Evolutionary conservation across 2,113 vertebrate species (phyloP).

Genomic region (Pogonocichla stellata): DNA sequence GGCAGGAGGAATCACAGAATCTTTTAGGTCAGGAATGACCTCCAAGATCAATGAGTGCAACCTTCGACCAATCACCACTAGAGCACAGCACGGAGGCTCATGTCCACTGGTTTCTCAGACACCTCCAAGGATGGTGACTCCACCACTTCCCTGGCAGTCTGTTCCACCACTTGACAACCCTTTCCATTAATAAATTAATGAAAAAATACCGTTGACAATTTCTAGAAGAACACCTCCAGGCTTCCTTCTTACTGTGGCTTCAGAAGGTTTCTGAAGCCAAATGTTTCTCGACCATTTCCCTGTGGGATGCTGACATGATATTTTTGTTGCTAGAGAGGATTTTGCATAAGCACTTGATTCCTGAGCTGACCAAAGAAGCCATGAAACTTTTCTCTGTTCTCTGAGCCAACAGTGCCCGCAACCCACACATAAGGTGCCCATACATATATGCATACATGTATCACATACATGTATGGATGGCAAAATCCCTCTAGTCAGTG

Average conservation of each 20-base stretch:
- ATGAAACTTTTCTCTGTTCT: neutral
- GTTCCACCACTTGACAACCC: neutral
- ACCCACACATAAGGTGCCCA: fast-evolving
- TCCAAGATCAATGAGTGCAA: neutral
- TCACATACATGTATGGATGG: neutral
- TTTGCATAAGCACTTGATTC: neutral
- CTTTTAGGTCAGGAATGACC: neutral
- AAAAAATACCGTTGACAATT: neutral
- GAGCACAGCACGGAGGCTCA: neutral
- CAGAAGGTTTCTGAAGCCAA: neutral
- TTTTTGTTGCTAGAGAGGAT: neutral
- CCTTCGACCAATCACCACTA: neutral
- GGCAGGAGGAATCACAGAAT: neutral
- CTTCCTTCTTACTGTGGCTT: neutral
- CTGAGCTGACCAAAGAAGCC: neutral
- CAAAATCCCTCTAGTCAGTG: neutral
- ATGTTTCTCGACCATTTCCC: neutral
- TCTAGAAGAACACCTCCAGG: neutral
- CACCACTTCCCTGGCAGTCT: neutral
- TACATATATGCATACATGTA: too few relatives aligned
- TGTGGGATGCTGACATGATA: neutral
- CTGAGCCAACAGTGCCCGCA: fast-evolving
- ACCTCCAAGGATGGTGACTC: neutral
- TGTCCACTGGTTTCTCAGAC: neutral
- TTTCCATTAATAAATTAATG: neutral